Base-by-base conservation (phyloP, 2,888 invertebrate species). In the Alcis repandata region DNA sequence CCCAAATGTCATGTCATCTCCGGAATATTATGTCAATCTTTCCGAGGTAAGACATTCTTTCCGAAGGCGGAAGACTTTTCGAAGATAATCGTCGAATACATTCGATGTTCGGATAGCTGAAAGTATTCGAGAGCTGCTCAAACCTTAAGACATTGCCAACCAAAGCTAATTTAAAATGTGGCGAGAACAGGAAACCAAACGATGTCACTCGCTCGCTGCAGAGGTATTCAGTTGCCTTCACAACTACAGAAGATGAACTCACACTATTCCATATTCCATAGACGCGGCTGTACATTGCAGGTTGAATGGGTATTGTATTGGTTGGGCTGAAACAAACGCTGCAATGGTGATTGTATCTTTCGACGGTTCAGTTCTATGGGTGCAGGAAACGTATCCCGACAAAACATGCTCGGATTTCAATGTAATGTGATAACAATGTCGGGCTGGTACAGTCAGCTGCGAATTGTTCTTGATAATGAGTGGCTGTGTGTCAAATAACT, bases 401-500 rank as follows among this genome's bases (percentile, higher is more conserved):
- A 72, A 72, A 74, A 76, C 75, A 75, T 59, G 72, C 33, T 79
- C 78, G 53, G 64, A 71, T 79, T 79, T 71, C 79, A 54, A 38
- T 49, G 43, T 45, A 40, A 53, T 33, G 32, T 59, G 46, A 52
- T 59, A 53, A 59, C 53, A 59, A 54, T 59, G 41, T 64, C 2
- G 27, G 17, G 17, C 27, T 13, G 43, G 41, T 32, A 51, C n/a
- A 17, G 2, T 9, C 41, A 41, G 4, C 4, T 3, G 13, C 27
- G 27, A 6, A 2, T 6, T 27, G 2, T 4, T 4, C 27, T 27
- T 27, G 27, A 4, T 27, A 27, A 27, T 27, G 27, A 27, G 6
- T 6, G 6, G 27, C 6, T 4, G 6, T 4, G 27, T 27, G n/a
- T n/a, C n/a, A n/a, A n/a, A n/a, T n/a, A n/a, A n/a, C n/a, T n/a